A percentile compares a stretch with the other conserved stretches of the same genome.
Conservation (phyloP, 2,888 invertebrate genomes). For the Aricia artaxerxes region DNA sequence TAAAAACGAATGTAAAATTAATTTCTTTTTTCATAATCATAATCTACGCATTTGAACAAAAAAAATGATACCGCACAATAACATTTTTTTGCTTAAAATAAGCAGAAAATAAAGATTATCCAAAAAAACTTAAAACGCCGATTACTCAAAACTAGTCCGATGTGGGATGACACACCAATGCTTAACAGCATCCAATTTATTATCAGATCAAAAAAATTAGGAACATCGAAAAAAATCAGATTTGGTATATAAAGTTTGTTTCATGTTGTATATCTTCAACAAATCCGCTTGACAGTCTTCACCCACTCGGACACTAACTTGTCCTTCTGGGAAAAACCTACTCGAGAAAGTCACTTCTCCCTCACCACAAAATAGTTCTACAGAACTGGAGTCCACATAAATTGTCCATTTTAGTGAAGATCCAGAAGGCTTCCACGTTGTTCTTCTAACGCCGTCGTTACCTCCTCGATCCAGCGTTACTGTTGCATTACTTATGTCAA, state of each 20-base stretch:
- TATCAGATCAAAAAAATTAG: background rate
- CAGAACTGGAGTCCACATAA: constrained; percentile 44
- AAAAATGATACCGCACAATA: no score
- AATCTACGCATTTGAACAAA: no score
- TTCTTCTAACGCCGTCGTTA: constrained; percentile 54
- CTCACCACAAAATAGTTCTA: constrained; percentile 45
- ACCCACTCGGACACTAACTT: constrained; percentile 36
- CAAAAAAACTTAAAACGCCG: no score
- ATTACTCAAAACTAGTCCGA: no score
- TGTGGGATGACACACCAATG: no score
- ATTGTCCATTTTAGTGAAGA: constrained; percentile 35
- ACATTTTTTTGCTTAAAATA: no score
- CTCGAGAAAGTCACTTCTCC: constrained; percentile 46
- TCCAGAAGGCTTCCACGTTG: constrained; percentile 52
- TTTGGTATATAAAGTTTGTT: constrained; percentile 30
- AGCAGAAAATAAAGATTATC: no score
- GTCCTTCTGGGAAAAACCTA: constrained; percentile 44
- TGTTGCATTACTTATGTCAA: constrained; percentile 38
- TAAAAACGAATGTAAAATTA: no score
- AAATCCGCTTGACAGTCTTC: constrained; percentile 22
- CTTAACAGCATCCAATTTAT: no score
- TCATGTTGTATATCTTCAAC: constrained; percentile 29
- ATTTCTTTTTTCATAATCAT: no score
- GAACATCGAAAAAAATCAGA: background rate
- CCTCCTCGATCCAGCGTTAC: constrained; percentile 60